Evolutionary conservation across 2,888 invertebrate species (phyloP).

Genomic region (Cryptocephalus primarius): DNA sequence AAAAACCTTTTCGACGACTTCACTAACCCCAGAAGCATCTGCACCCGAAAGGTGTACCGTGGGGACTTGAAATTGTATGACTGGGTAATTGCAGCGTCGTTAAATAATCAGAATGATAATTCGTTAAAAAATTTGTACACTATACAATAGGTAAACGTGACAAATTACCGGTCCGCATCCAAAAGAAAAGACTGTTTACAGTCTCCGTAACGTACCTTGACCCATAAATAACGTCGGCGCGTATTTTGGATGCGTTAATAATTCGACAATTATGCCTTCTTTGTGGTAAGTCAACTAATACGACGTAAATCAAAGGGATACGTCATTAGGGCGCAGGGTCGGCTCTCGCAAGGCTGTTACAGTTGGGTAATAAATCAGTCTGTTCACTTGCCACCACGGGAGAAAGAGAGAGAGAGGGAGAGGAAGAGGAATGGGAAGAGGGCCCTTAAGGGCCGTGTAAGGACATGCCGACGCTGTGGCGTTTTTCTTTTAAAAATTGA

Average conservation of each 20-base stretch:
- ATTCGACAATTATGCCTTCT: neutral
- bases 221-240: neutral
- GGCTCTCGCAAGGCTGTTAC: slow-evolving; percentile 11
- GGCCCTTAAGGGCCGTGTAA: too few relatives aligned
- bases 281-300: slow-evolving; percentile 19
- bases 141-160: too few relatives aligned
- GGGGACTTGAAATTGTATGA: too few relatives aligned
- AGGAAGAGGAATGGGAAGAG: too few relatives aligned
- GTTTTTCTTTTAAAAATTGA: neutral
- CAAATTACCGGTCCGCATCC: too few relatives aligned
- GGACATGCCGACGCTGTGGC: too few relatives aligned
- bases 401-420: neutral
- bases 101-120: too few relatives aligned
- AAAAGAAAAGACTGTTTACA: neutral
- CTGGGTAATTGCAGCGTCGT: too few relatives aligned
- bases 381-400: slow-evolving; percentile 4
- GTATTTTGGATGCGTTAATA: neutral
- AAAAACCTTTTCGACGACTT: too few relatives aligned
- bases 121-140: too few relatives aligned
- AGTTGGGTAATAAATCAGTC: slow-evolving; percentile 25
- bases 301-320: slow-evolving; percentile 19
- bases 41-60: too few relatives aligned
- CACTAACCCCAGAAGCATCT: too few relatives aligned
- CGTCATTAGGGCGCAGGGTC: slow-evolving; percentile 23
- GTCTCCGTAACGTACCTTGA: neutral